phyloP scores from a whole-genome alignment of 2,888 invertebrate genomes.

The Mechanitis messenoides region DNA sequence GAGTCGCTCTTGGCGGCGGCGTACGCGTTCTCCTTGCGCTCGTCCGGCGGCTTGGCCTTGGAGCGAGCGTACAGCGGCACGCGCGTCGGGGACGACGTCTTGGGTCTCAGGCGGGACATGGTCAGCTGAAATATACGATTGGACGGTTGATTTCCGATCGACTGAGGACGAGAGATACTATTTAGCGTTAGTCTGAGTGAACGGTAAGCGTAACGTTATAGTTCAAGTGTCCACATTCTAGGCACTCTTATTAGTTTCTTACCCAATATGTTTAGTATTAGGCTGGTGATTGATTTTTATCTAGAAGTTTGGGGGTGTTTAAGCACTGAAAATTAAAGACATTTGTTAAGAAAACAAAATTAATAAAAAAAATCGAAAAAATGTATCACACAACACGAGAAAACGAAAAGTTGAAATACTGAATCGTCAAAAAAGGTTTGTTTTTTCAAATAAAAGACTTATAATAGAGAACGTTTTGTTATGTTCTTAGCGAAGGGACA shows the following conservation, averaged over 20 bases:
- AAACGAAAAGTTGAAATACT: background rate
- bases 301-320: conserved; percentile 47
- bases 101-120: conserved; percentile 63
- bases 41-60: conserved; percentile 61
- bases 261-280: conserved; percentile 51
- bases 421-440: too few species aligned
- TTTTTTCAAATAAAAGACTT: background rate
- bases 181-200: conserved; percentile 38
- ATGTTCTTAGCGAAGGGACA: too few species aligned
- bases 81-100: conserved; percentile 55
- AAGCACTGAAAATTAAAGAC: conserved; percentile 70
- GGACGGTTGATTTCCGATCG: background rate
- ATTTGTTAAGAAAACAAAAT: conserved; percentile 28
- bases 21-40: conserved; percentile 70
- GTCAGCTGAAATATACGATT: conserved; percentile 50
- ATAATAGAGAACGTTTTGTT: background rate
- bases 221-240: conserved; percentile 45
- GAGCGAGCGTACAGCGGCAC: conserved; percentile 59
- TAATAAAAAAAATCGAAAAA: conserved; percentile 11
- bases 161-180: background rate
- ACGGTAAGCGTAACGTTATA: conserved; percentile 40
- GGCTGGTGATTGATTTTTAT: conserved; percentile 45
- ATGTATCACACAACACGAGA: conserved; percentile 1
- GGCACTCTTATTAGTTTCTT: conserved; percentile 55
- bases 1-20: conserved; percentile 54